These are phyloP conservation scores for Caenorhabditis tropicalis DNA, from an alignment of 1,140 invertebrate genomes.

Conservation along the genomic window DNA sequence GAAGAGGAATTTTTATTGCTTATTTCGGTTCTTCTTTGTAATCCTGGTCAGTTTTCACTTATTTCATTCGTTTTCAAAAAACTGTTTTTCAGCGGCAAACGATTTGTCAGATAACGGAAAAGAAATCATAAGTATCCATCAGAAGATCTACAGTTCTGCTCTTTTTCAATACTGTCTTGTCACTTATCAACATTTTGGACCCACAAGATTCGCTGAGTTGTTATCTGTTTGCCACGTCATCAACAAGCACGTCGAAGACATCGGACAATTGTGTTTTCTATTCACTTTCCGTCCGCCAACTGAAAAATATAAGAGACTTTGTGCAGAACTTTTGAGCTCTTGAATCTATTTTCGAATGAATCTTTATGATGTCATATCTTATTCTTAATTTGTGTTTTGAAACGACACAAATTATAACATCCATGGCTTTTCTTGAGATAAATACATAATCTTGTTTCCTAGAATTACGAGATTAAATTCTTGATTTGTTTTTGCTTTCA, in stretches of 20 bases:
- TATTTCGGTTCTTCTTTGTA: neutral
- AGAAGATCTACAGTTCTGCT: neutral
- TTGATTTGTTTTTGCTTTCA: too few relatives aligned
- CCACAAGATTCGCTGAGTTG: neutral
- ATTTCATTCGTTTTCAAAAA: neutral
- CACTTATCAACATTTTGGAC: neutral
- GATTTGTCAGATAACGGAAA: neutral
- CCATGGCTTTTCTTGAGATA: too few relatives aligned
- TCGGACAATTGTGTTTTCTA: slow-evolving; percentile 1
- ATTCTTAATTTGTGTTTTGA: neutral
- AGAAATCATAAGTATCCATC: neutral
- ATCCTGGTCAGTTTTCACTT: neutral
- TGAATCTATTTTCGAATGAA: neutral
- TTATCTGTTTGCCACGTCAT: neutral
- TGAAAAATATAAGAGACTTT: slow-evolving; percentile 15
- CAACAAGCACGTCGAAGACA: neutral
- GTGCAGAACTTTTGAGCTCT: neutral
- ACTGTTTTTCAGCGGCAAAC: neutral
- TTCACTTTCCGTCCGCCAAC: neutral
- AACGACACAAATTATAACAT: neutral
- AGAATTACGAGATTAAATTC: neutral
- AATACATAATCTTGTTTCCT: neutral
- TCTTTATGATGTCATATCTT: neutral
- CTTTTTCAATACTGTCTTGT: neutral
- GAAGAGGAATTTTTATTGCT: slow-evolving; percentile 28